Evolutionary conservation across 2,113 vertebrate species (phyloP).

Genomic region (Indicator indicator): DNA sequence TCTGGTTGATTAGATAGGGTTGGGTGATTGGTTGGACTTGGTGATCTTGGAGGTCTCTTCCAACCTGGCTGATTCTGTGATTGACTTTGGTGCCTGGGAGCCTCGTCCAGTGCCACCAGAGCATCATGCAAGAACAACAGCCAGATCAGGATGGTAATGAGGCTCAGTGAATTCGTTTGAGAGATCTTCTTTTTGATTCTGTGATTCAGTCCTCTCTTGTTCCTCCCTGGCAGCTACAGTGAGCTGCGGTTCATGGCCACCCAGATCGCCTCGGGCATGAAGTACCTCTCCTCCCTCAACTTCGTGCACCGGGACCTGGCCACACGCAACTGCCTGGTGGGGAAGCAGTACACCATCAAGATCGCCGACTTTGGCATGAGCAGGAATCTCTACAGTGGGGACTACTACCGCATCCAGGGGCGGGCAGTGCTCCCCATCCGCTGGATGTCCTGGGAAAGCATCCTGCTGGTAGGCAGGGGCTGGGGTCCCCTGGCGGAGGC

Average conservation of each 20-base stretch:
- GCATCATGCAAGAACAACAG: too few relatives aligned
- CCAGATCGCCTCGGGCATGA: slow-evolving; percentile 97
- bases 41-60: too few relatives aligned
- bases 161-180: too few relatives aligned
- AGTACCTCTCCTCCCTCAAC: slow-evolving; percentile 95
- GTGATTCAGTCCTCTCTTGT: neutral
- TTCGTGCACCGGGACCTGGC: slow-evolving; percentile 98
- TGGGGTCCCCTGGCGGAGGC: rapidly evolving
- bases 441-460: slow-evolving; percentile 99
- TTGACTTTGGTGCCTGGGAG: too few relatives aligned
- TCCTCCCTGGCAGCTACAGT: slow-evolving; percentile 70
- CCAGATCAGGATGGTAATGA: too few relatives aligned
- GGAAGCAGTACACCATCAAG: slow-evolving; percentile 94
- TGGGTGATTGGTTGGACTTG: too few relatives aligned
- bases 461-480: slow-evolving; percentile 83
- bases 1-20: too few relatives aligned
- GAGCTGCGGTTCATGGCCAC: slow-evolving; percentile 88
- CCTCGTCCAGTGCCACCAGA: too few relatives aligned
- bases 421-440: slow-evolving; percentile 96
- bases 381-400: slow-evolving; percentile 95
- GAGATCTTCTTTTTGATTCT: too few relatives aligned
- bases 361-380: slow-evolving; percentile 99
- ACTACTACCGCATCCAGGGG: slow-evolving; percentile 97
- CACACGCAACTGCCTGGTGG: slow-evolving; percentile 96
- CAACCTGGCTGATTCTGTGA: too few relatives aligned